These are phyloP conservation scores for Hemiprocne comata DNA, from an alignment of 2,113 vertebrate species.

Conservation along the genomic window DNA sequence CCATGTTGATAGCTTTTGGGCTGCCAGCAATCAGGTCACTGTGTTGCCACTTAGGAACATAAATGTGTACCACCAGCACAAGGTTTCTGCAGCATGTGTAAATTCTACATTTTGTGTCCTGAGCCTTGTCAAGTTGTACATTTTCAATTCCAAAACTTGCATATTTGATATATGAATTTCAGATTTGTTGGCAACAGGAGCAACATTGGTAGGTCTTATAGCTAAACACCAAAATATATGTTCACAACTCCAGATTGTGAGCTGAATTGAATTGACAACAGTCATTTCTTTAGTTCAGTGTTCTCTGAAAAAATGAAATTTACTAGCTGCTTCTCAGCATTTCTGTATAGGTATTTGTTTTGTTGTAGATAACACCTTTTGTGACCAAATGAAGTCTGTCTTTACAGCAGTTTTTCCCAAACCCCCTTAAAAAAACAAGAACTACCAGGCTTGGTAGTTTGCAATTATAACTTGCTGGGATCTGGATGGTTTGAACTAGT, in stretches of 20 bases:
- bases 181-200: neutral
- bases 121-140: neutral
- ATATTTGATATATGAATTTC: neutral
- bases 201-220: neutral
- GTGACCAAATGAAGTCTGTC: neutral
- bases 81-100: neutral
- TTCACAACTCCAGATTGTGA: neutral
- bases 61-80: neutral
- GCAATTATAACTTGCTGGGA: neutral
- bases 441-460: too few species aligned
- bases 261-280: neutral
- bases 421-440: neutral
- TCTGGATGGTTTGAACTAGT: neutral
- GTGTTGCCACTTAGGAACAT: neutral
- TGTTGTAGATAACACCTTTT: neutral
- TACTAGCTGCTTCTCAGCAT: neutral
- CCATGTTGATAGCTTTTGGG: rapidly evolving
- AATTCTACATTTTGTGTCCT: neutral
- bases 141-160: neutral
- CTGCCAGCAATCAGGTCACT: neutral
- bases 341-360: neutral
- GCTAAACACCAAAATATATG: neutral
- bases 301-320: neutral
- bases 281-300: neutral
- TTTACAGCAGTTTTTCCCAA: neutral